phyloP scores from a whole-genome alignment of 2,888 invertebrate genomes.

The Morpho helenor region DNA sequence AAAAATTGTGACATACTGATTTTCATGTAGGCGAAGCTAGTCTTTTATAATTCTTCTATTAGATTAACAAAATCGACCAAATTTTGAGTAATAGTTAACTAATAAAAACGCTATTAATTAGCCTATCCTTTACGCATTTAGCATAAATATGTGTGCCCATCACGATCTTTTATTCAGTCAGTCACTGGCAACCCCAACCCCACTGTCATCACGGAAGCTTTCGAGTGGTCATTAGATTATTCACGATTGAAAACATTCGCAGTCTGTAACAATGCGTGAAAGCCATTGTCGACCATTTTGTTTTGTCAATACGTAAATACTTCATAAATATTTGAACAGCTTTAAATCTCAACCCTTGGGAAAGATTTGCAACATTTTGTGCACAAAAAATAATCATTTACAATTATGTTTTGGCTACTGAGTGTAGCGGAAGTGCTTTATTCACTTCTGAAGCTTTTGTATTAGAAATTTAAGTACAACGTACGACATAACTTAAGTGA shows the following conservation, averaged over 20 bases:
- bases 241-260: constrained; percentile 38
- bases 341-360: constrained; percentile 50
- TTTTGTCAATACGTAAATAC: constrained; percentile 72
- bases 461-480: no score
- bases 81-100: no score
- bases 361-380: constrained; percentile 31
- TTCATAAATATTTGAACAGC: constrained; percentile 71
- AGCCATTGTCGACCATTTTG: constrained; percentile 59
- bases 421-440: constrained; percentile 25
- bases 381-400: constrained; percentile 21
- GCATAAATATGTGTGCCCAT: no score
- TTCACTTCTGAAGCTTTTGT: no score
- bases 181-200: constrained; percentile 1
- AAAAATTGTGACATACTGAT: no score
- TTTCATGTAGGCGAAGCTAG: no score
- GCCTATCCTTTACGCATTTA: no score
- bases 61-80: no score
- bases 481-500: no score
- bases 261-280: constrained; percentile 45
- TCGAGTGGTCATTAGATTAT: constrained; percentile 58
- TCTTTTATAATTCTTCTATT: no score
- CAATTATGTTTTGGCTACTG: constrained; percentile 21
- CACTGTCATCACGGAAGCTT: constrained; percentile 46
- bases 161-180: neutral
- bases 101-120: no score